Base-by-base conservation (phyloP, 2,888 invertebrate species). In the Hesperia comma region DNA sequence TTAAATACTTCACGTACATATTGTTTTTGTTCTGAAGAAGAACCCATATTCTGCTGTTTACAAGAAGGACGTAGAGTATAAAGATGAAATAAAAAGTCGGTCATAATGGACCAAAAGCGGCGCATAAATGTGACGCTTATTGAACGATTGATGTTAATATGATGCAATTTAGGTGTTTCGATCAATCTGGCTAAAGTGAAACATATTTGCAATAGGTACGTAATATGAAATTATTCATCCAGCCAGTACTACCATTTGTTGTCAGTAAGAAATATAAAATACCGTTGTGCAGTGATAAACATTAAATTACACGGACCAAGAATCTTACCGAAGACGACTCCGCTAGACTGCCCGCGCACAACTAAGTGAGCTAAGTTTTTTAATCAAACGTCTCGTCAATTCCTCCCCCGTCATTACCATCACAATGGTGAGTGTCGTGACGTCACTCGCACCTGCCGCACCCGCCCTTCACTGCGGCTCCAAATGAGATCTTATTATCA, bases 361-460 rank as follows among this genome's bases (percentile, higher is more conserved):
- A 19, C 32, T 56, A 72, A 73, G 69, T 69, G n/a, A 32, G 12
- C 32, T 56, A 72, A 73, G 69, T 69, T 72, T 72, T 74, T 70
- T 72, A 75, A 74, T 75, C 69, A 73, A 71, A 69, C 64, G 17
- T 19, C 58, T 67, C 53, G 54, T 68, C 63, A 63, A 68, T 68
- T 62, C 70, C 21, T 12, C 51, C 51, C 51, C 49, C 58, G 57
- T 43, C 69, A 71, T 74, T 74, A 73, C 69, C 72, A 70, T 71
- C 66, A 69, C 73, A 70, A 72, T 68, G 54, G 62, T 61, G 26
- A 2, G 26, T 70, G 62, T 70, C 74, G 68, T 69, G 66, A n/a
- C 71, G 76, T 75, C 77, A 69, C 62, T 55, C 61, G 71, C 77
- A 72, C 77, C 75, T 75, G 77, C 69, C 72, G 14, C 21, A 21